A percentile compares a stretch with the other conserved stretches of the same genome.
Conservation (phyloP, 1,140 invertebrate species). For the Cylas formicarius region DNA sequence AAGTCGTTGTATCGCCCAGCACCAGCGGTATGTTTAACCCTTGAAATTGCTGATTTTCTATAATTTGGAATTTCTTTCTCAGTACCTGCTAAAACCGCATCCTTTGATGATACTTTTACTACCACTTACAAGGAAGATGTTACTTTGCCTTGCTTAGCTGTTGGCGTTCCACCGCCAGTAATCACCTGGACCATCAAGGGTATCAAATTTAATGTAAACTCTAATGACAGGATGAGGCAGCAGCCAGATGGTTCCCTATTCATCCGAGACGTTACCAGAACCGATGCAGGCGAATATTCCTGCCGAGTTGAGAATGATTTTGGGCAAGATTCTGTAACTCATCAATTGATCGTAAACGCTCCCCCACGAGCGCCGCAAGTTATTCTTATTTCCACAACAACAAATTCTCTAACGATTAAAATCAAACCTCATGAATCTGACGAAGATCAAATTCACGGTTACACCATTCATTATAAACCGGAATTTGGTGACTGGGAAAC, state of each 20-base stretch:
- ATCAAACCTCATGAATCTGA: slow-evolving; percentile 68
- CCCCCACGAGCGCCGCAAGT: slow-evolving; percentile 36
- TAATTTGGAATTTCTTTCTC: slow-evolving; percentile 27
- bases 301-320: slow-evolving; percentile 90
- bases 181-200: slow-evolving; percentile 76
- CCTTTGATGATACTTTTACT: slow-evolving; percentile 83
- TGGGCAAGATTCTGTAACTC: slow-evolving; percentile 85
- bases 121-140: slow-evolving; percentile 88
- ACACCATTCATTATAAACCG: slow-evolving; percentile 87
- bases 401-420: slow-evolving; percentile 73
- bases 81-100: slow-evolving; percentile 90
- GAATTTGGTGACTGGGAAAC: slow-evolving; percentile 91
- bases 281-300: slow-evolving; percentile 84
- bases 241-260: slow-evolving; percentile 83
- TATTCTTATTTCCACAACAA: slow-evolving; percentile 66
- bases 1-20: slow-evolving; percentile 73
- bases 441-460: slow-evolving; percentile 70
- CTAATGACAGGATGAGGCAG: slow-evolving; percentile 66
- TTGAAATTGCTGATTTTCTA: slow-evolving; percentile 1
- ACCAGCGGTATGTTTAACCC: slow-evolving; percentile 57
- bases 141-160: slow-evolving; percentile 82
- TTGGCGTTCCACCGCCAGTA: slow-evolving; percentile 80
- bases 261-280: slow-evolving; percentile 79
- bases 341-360: slow-evolving; percentile 68
- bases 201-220: slow-evolving; percentile 41